Base-by-base conservation (phyloP, 2,113 vertebrate genomes). In the Arothron firmamentum region DNA sequence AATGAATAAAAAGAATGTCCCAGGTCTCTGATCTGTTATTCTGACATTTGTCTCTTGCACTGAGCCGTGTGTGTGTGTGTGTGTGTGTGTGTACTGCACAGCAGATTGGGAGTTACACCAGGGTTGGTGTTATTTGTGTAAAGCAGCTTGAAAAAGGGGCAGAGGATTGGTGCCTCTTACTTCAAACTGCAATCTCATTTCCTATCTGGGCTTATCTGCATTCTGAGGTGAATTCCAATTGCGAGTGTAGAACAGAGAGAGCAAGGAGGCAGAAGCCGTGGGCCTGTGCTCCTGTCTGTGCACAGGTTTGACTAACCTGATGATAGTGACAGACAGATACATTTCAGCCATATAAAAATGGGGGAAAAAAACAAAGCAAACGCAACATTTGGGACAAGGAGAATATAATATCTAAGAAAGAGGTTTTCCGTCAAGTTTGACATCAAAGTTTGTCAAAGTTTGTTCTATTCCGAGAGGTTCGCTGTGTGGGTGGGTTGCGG, bases 391-490 rank as follows among this genome's bases (percentile, higher is more conserved):
- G 25, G 41, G 31, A 25, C 28, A 70, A 23, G 45, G 34, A 41
- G 54, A 15, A 43, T 10, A 38, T 17, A 3, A 2, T 8, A 50
- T 46, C 56, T 12, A 50, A 41, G 2, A 23, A 59, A 6, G 25
- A 28, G 25, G 25, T 53, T 60, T 74, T 66, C 47, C 63, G 23
- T 56, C 31, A 60, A 77, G 48, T 25, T 21, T 55, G 38, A 53
- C 75, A 77, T 83, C 74, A 82, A 85, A 82, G 65, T 73, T 67
- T 54, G 47, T 7, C 10, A 66, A n/a, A n/a, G n/a, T n/a, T n/a
- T n/a, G n/a, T n/a, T n/a, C n/a, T n/a, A n/a, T n/a, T 61, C 74
- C 67, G 19, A 56, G 59, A 59, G 63, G 55, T 60, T 64, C 49
- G 31, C 13, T 47, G 45, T 3, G 55, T 77, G 63, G 65, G 63